These are phyloP conservation scores for Montipora foliosa DNA, from an alignment of 64 coral and sea anemone genomes.

Conservation along the genomic window DNA sequence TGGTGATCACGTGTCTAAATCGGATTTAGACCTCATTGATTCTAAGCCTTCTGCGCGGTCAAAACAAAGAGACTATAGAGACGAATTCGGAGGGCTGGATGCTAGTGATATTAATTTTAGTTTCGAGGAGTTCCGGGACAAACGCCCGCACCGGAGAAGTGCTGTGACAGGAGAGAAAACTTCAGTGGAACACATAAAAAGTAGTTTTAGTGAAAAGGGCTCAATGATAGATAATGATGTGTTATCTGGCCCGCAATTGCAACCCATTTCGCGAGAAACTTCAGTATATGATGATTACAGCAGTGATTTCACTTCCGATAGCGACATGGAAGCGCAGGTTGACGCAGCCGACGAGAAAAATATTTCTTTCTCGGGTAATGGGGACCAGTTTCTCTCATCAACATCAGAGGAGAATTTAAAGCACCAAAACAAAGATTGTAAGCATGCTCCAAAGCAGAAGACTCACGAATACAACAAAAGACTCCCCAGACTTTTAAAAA, in stretches of 20 bases:
- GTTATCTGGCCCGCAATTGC: neutral
- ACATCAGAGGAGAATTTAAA: neutral
- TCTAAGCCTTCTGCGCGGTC: slow-evolving; percentile 1
- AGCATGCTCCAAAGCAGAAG: slow-evolving; percentile 67
- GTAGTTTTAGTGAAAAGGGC: neutral
- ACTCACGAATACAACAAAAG: slow-evolving; percentile 77
- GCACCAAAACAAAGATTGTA: slow-evolving; percentile 86
- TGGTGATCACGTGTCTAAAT: slow-evolving; percentile 51
- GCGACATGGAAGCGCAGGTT: neutral
- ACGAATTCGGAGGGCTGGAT: slow-evolving; percentile 47
- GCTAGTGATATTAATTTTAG: slow-evolving; percentile 67
- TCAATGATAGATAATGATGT: neutral
- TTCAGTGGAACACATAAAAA: neutral
- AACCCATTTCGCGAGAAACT: neutral
- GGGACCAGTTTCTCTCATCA: neutral
- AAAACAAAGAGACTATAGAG: neutral
- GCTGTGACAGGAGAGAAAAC: neutral
- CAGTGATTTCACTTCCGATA: slow-evolving; percentile 17
- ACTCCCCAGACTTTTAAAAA: slow-evolving; percentile 82
- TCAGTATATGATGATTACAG: slow-evolving; percentile 7
- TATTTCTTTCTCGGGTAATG: neutral
- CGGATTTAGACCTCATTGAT: slow-evolving; percentile 39
- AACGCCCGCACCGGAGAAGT: neutral
- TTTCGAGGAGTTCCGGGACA: slow-evolving; percentile 18
- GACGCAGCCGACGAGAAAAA: neutral